Evolutionary conservation across 2,113 vertebrate species (phyloP).

Genomic region (Catharus minimus): DNA sequence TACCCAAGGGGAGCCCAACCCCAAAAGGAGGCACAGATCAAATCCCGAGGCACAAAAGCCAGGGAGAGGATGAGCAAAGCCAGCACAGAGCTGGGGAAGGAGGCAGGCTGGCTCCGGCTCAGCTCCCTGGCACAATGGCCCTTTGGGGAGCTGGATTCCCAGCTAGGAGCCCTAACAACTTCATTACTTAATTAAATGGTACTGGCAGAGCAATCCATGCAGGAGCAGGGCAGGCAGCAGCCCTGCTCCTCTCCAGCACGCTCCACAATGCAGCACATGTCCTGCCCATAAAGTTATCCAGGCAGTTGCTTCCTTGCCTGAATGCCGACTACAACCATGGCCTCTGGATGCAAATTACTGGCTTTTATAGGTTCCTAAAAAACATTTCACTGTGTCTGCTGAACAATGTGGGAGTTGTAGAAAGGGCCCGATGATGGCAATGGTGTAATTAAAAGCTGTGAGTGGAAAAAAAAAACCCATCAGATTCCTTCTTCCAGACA

Average conservation of each 20-base stretch:
- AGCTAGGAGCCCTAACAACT: background rate
- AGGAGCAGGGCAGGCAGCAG: background rate
- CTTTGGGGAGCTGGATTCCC: background rate
- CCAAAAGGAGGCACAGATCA: background rate
- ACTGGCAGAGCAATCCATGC: background rate
- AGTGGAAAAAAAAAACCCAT: slow-evolving; percentile 10
- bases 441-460: slow-evolving; percentile 45
- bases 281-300: background rate
- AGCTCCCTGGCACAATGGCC: background rate
- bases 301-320: slow-evolving; percentile 3
- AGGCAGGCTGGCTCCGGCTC: background rate
- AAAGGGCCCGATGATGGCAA: slow-evolving; percentile 1
- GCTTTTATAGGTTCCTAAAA: slow-evolving; percentile 48
- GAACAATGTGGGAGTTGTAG: slow-evolving; percentile 45
- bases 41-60: background rate
- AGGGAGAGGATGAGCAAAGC: background rate
- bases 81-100: accelerated
- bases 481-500: slow-evolving; percentile 48
- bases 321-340: background rate
- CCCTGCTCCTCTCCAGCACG: background rate
- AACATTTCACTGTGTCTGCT: slow-evolving; percentile 35
- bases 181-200: background rate
- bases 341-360: slow-evolving; percentile 38
- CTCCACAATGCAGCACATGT: slow-evolving; percentile 6
- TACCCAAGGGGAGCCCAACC: background rate